Base-by-base conservation (phyloP, 1,140 invertebrate species). In the Macrobrachium nipponense region DNA sequence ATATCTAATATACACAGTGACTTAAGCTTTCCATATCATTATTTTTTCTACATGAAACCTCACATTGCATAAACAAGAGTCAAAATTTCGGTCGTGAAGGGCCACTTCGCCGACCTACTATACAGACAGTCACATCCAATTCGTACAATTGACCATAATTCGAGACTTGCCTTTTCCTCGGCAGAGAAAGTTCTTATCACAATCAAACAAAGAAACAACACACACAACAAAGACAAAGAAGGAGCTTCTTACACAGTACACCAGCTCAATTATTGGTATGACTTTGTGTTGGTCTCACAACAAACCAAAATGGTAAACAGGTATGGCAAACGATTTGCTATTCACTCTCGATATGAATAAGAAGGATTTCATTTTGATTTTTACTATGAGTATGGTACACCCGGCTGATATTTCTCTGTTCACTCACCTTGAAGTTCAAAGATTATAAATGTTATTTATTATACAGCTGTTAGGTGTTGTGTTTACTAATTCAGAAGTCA, bases 151-250 rank as follows among this genome's bases (percentile, higher is more conserved):
- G 51, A 51, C 51, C 51, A 6, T 51, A 12, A 51, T 51, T 0
- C 12, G 12, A 51, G 51, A 51, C 51, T 6, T 51, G 51, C 51
- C 61, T 44, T 84, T 73, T 36, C 36, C 11, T 70, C n/a, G 36
- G 81, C 78, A 75, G 80, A 86, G 27, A 66, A 80, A 44, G 36
- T 70, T 70, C 78, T 86, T 62, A 58, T 73, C 84, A 86, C 84
- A 86, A 86, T 44, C 84, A 86, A 86, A 79, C 83, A 79, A 86
- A 86, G 77, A 44, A 80, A 86, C 78, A 75, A 77, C 51, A 86
- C 84, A 86, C 78, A 86, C 84, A 80, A 86, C 78, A 62, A 86
- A 80, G 77, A 86, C 78, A 62, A 86, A 80, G 77, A 80, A 86
- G 80, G 64, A 86, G 84, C 84, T 86, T 60, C 84, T 86, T 60